Percentiles rank a stretch among this genome's conserved stretches.
These are phyloP conservation scores for Nemotelus nigrinus DNA, from an alignment of 2,888 invertebrate genomes.

Conservation along the genomic window DNA sequence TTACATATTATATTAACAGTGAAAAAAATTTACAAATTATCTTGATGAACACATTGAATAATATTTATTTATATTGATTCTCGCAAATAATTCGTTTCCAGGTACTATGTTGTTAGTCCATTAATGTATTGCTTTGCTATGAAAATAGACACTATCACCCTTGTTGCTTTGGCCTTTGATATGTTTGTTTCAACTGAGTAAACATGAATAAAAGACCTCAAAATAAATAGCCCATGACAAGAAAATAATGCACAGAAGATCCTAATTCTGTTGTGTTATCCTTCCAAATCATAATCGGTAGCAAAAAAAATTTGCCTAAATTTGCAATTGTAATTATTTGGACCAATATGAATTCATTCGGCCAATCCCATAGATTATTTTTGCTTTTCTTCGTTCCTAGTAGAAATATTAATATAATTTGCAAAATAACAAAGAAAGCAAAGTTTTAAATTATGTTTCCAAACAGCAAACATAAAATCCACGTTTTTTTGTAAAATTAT, in stretches of 20 bases:
- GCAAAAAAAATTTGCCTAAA: conserved; percentile 69
- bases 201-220: neutral
- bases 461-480: conserved; percentile 70
- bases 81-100: conserved; percentile 40
- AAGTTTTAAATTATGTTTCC: conserved; percentile 63
- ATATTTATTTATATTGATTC: neutral
- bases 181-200: conserved; percentile 38
- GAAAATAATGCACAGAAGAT: conserved; percentile 66
- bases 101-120: conserved; percentile 23
- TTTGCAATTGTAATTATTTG: conserved; percentile 72
- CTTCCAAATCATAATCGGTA: conserved; percentile 74
- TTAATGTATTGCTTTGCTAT: conserved; percentile 21
- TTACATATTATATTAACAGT: no score
- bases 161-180: conserved; percentile 21
- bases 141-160: conserved; percentile 17
- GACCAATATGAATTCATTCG: conserved; percentile 58
- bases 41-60: no score
- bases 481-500: conserved; percentile 69
- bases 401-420: conserved; percentile 56
- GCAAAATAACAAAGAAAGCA: conserved; percentile 47
- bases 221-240: conserved; percentile 74
- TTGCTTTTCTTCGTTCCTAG: conserved; percentile 65
- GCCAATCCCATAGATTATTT: conserved; percentile 65
- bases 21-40: no score
- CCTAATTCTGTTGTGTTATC: conserved; percentile 63